Evolutionary conservation across 2,797 vertebrate species (phyloP).

Genomic region (Thaleichthys pacificus): DNA sequence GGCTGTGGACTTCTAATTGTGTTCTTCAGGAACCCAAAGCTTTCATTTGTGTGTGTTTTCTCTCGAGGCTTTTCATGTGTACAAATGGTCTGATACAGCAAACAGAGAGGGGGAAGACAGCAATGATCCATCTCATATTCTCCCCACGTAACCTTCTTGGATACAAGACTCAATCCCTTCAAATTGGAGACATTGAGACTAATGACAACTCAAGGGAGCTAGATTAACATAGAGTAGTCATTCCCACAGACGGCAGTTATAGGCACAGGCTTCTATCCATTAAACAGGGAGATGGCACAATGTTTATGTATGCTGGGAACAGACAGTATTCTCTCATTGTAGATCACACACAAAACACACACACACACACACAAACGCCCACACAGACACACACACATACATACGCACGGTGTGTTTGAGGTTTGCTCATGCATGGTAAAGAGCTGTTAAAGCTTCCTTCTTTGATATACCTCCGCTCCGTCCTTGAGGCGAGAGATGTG

Average conservation of each 20-base stretch:
- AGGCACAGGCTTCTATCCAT: neutral
- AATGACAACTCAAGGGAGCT: constrained; percentile 55
- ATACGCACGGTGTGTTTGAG: neutral
- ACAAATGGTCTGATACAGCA: neutral
- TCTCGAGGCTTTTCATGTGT: neutral
- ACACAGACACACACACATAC: neutral
- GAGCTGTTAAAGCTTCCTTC: neutral
- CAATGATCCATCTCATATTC: constrained; percentile 35
- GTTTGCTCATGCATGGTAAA: constrained; percentile 12
- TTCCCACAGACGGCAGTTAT: constrained; percentile 50
- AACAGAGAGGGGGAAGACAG: neutral
- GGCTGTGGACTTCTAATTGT: neutral
- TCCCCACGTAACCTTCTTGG: constrained; percentile 43
- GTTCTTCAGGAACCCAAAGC: neutral
- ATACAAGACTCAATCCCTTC: constrained; percentile 36
- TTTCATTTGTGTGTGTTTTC: neutral
- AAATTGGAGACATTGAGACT: constrained; percentile 39
- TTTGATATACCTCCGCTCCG: constrained; percentile 23
- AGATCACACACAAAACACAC: neutral
- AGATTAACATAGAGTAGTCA: constrained; percentile 47
- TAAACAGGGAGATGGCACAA: neutral
- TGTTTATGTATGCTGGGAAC: neutral
- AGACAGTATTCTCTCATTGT: neutral
- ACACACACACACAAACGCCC: neutral
- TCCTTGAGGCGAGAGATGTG: constrained; percentile 6